Percentiles rank a stretch among this genome's conserved stretches.
These are phyloP conservation scores for Hyla sarda DNA, from an alignment of 2,113 vertebrate species.

Conservation along the genomic window DNA sequence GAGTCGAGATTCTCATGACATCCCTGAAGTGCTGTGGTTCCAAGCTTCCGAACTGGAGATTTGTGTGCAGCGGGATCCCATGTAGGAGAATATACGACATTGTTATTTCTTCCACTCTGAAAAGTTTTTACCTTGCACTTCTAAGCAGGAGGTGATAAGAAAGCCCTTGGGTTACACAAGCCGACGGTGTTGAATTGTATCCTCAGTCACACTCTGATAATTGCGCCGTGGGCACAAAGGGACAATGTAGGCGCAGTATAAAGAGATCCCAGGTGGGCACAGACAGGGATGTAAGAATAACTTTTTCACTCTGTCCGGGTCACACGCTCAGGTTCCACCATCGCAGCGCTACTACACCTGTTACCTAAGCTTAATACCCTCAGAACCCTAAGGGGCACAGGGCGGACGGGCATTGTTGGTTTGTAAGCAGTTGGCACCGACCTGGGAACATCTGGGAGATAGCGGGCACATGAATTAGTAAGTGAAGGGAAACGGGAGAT, in stretches of 20 bases:
- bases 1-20: neutral
- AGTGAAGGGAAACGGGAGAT: slow-evolving; percentile 45
- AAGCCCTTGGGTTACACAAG: slow-evolving; percentile 29
- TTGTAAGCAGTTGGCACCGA: slow-evolving; percentile 26
- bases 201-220: slow-evolving; percentile 55
- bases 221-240: slow-evolving; percentile 31
- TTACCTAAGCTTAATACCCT: neutral
- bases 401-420: slow-evolving; percentile 34
- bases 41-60: too few relatives aligned
- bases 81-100: neutral
- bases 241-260: slow-evolving; percentile 17
- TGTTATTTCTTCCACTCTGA: neutral
- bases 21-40: neutral
- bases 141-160: slow-evolving; percentile 4
- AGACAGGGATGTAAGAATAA: neutral
- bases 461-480: slow-evolving; percentile 53
- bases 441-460: slow-evolving; percentile 51
- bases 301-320: slow-evolving; percentile 4
- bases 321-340: slow-evolving; percentile 34
- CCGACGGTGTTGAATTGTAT: slow-evolving; percentile 38
- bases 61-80: too few relatives aligned
- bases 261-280: slow-evolving; percentile 19
- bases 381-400: neutral
- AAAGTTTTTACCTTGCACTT: neutral
- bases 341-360: slow-evolving; percentile 37